Evolutionary conservation across 2,113 vertebrate species (phyloP), one percentile per base, ranked within the genome.

Genomic region (Elanoides forficatus): DNA sequence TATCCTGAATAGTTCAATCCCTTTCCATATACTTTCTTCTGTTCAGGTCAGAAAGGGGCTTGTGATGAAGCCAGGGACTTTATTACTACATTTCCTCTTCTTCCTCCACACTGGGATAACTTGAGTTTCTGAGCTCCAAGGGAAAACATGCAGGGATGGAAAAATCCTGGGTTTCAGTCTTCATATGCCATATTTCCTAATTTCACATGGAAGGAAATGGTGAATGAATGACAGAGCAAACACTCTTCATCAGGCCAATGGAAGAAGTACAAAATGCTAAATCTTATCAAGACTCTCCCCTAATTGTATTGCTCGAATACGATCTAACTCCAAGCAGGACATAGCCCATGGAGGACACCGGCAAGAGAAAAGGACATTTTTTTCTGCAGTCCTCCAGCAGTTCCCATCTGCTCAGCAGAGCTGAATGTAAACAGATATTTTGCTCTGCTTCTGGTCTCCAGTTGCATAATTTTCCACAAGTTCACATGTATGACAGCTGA

Each of bases 401-500:
- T 88, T 81, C 81, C 59, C 42, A 55, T 88, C 56, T 91, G 58
- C 63, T 82, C n/a, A 12, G 86, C 20, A 87, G 68, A 92, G 42
- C 59, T 74, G 56, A 88, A 89, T 11, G 7, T 38, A 87, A 90
- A 90, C 70, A 85, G 58, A 20, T 38, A 78, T 53, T 80, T 81
- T 83, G 7, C 47, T 90, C 70, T 83, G 47, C 38, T 92, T 86
- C 76, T 90, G 20, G 47, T 76, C 90, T 86, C 81, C 89, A 81
- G 86, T 74, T 94, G 62, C 84, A 95, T 80, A 3, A 30, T 95
- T 96, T 95, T 91, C 85, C 76, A 80, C 70, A 89, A 92, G 52
- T 91, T 95, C 87, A 89, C 32, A 85, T 47, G 52, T 70, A 74
- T 27, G 52, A 92, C 76, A 92, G 56, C 67, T 96, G 91, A 86